Conservation (phyloP, 2,888 invertebrate species). For the Dryadula phaetusa region DNA sequence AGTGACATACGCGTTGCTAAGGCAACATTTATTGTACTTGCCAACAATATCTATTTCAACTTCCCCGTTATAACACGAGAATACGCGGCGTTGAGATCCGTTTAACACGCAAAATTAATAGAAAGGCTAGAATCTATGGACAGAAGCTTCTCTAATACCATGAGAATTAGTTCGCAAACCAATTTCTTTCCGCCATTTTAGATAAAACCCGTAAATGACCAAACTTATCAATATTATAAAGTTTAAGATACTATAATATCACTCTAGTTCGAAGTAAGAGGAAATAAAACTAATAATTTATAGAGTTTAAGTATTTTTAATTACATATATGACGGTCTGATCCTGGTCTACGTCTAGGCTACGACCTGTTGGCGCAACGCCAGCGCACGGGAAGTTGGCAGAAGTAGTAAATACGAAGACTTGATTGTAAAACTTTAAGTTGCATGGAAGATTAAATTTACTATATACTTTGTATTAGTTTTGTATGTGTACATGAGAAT, state of each 20-base stretch:
- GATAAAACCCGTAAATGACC: not conserved
- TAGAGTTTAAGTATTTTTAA: not conserved
- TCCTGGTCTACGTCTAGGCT: not conserved
- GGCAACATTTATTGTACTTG: too few species aligned
- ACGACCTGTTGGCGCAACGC: not conserved
- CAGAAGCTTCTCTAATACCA: too few species aligned
- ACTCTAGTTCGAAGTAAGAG: not conserved
- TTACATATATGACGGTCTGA: not conserved
- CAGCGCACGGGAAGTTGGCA: constrained; percentile 12
- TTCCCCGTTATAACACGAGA: too few species aligned
- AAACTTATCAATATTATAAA: not conserved
- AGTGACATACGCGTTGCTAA: too few species aligned
- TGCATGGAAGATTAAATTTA: not conserved
- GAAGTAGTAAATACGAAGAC: not conserved
- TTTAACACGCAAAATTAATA: too few species aligned
- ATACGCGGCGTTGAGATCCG: too few species aligned
- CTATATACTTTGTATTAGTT: too few species aligned
- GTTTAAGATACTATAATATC: not conserved
- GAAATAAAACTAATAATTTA: not conserved
- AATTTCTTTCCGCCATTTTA: too few species aligned
- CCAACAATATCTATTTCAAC: too few species aligned
- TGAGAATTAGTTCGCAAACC: too few species aligned
- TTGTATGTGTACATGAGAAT: too few species aligned
- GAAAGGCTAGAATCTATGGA: too few species aligned
- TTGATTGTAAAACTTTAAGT: constrained; percentile 6